Conservation (phyloP, 2,113 vertebrate species). For the Speoplatyrhinus poulsoni region DNA sequence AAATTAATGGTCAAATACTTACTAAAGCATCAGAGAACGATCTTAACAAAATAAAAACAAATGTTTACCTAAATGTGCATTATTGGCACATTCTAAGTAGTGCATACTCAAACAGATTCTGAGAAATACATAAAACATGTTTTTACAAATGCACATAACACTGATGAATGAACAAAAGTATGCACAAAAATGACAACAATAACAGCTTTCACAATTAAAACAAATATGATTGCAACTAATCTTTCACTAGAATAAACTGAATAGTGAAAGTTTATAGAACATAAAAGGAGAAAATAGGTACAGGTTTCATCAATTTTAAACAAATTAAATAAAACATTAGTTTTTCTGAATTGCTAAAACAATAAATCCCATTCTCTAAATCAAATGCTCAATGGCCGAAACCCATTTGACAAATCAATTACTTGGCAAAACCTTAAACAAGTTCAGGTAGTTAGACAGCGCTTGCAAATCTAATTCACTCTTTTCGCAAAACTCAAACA, state of each 20-base stretch:
- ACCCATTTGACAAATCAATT: too few relatives aligned
- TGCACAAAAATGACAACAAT: slow-evolving; percentile 19
- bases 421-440: too few relatives aligned
- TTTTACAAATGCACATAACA: slow-evolving; percentile 68
- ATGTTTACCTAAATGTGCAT: slow-evolving; percentile 32
- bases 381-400: too few relatives aligned
- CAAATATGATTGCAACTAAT: slow-evolving; percentile 11
- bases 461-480: too few relatives aligned
- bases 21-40: slow-evolving; percentile 14
- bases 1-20: slow-evolving; percentile 21
- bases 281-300: slow-evolving; percentile 23
- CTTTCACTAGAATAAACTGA: slow-evolving; percentile 24
- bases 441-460: too few relatives aligned
- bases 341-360: too few relatives aligned
- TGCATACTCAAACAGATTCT: slow-evolving; percentile 53
- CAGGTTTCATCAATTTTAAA: neutral
- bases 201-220: slow-evolving; percentile 10
- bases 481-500: too few relatives aligned
- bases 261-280: slow-evolving; percentile 25
- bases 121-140: slow-evolving; percentile 41
- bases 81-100: slow-evolving; percentile 11
- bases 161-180: slow-evolving; percentile 48
- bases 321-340: slow-evolving; percentile 11
- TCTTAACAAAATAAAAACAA: slow-evolving; percentile 26
- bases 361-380: too few relatives aligned